A percentile compares a stretch with the other conserved stretches of the same genome.
Evolutionary conservation across 2,888 invertebrate genomes (phyloP).

Genomic region (Macaria notata): DNA sequence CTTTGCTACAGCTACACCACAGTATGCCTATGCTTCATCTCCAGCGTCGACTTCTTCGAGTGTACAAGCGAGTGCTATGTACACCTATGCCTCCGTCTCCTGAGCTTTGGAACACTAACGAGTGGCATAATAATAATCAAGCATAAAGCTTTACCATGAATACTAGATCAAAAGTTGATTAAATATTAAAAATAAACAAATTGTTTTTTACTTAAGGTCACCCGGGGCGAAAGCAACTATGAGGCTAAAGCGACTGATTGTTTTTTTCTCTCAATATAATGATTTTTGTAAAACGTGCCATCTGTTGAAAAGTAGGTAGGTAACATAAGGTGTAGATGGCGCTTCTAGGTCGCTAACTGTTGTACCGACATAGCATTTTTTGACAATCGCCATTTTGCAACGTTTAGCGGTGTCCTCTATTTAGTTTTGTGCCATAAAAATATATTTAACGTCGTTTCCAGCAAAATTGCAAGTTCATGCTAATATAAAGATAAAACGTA

Average conservation of each 20-base stretch:
- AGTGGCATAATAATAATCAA: conserved; percentile 20
- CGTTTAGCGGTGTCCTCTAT: too few relatives aligned
- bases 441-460: background rate
- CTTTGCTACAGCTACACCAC: conserved; percentile 4
- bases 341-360: conserved; percentile 7
- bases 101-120: conserved; percentile 13
- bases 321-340: conserved; percentile 2
- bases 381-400: too few relatives aligned
- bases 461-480: conserved; percentile 4
- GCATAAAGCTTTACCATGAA: conserved; percentile 5
- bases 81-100: conserved; percentile 23
- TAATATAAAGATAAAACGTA: conserved; percentile 12
- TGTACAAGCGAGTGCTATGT: conserved; percentile 5
- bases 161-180: conserved; percentile 7
- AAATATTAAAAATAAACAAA: conserved; percentile 15
- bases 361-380: conserved; percentile 8
- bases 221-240: conserved; percentile 1
- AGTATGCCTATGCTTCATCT: conserved; percentile 15
- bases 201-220: conserved; percentile 22
- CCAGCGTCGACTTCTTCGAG: conserved; percentile 23
- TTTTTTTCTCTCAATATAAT: conserved; percentile 1
- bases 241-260: conserved; percentile 7
- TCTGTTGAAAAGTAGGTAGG: conserved; percentile 5
- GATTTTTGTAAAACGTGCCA: background rate
- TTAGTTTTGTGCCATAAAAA: too few relatives aligned